Evolutionary conservation across 2,797 vertebrate genomes (phyloP).

Genomic region (Neopelma chrysocephalum): DNA sequence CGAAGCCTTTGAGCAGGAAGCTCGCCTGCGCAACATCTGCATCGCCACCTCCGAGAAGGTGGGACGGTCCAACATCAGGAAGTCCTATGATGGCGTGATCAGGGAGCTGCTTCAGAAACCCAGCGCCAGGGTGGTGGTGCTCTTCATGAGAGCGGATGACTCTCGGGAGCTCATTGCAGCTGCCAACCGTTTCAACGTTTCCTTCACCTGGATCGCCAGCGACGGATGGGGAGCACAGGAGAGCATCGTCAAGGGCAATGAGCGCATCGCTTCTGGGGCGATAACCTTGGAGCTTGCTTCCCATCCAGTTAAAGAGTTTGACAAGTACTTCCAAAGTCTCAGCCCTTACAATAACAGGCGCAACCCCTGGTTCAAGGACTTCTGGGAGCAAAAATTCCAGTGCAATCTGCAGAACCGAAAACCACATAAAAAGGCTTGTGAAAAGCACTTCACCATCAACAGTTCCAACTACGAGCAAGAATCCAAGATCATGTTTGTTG

Average conservation of each 20-base stretch:
- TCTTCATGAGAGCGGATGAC: conserved; percentile 94
- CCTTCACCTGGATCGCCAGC: conserved; percentile 98
- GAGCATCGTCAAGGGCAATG: conserved; percentile 94
- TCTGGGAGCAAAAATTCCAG: conserved; percentile 98
- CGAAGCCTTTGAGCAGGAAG: conserved; percentile 97
- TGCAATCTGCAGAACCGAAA: conserved; percentile 84
- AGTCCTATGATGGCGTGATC: conserved; percentile 93
- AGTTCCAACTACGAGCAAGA: conserved; percentile 93
- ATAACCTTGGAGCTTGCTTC: conserved; percentile 95
- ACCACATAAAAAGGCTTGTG: conserved; percentile 79
- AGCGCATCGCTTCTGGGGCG: conserved; percentile 91
- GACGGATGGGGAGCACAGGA: conserved; percentile 98
- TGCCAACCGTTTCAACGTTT: conserved; percentile 89
- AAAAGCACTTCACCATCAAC: conserved; percentile 86
- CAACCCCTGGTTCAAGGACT: conserved; percentile 97
- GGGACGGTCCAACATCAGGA: conserved; percentile 92
- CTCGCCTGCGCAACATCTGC: conserved; percentile 94
- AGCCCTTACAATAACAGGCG: conserved; percentile 88
- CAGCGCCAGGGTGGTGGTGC: conserved; percentile 92
- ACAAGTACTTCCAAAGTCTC: conserved; percentile 91
- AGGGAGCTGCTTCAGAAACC: conserved; percentile 94
- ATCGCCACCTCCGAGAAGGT: conserved; percentile 98
- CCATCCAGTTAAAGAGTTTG: conserved; percentile 89
- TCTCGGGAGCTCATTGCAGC: conserved; percentile 93
- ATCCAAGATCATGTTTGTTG: conserved; percentile 99